These are phyloP conservation scores for Amphibalanus amphitrite DNA, from an alignment of 1,140 invertebrate species.

Conservation along the genomic window DNA sequence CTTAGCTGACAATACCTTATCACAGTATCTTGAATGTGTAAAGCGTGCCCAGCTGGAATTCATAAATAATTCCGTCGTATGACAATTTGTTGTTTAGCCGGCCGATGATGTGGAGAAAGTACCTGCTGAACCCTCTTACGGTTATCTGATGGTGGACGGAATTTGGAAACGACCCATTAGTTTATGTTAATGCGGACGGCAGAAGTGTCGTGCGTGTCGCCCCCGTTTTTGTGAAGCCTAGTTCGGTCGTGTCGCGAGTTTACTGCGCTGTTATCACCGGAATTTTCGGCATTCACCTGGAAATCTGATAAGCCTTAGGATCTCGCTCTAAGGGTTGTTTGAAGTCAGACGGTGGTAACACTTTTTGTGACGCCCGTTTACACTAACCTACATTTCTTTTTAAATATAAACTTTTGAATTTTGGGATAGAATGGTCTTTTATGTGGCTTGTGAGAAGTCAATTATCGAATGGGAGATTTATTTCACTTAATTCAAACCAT, in stretches of 20 bases:
- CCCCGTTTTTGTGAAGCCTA: neutral
- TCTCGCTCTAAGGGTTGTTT: neutral
- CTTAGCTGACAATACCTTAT: neutral
- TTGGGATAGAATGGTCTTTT: too few relatives aligned
- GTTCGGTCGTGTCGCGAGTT: neutral
- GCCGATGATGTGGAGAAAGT: neutral
- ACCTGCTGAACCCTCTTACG: neutral
- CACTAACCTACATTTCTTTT: too few relatives aligned
- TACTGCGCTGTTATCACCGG: neutral
- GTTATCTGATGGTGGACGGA: neutral
- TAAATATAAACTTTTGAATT: too few relatives aligned
- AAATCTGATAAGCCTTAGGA: neutral
- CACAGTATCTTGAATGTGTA: neutral
- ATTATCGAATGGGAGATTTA: too few relatives aligned
- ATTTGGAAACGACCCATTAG: constrained; percentile 1
- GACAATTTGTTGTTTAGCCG: neutral
- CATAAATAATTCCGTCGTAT: neutral
- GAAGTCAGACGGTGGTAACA: too few relatives aligned
- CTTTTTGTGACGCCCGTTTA: too few relatives aligned
- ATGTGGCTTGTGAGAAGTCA: too few relatives aligned
- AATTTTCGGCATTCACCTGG: neutral
- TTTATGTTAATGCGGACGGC: neutral
- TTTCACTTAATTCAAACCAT: too few relatives aligned
- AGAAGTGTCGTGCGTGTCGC: neutral
- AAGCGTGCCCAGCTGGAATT: neutral